These are phyloP conservation scores for Thalassarche chlororhynchos DNA, from an alignment of 2,113 vertebrate genomes.

Conservation along the genomic window DNA sequence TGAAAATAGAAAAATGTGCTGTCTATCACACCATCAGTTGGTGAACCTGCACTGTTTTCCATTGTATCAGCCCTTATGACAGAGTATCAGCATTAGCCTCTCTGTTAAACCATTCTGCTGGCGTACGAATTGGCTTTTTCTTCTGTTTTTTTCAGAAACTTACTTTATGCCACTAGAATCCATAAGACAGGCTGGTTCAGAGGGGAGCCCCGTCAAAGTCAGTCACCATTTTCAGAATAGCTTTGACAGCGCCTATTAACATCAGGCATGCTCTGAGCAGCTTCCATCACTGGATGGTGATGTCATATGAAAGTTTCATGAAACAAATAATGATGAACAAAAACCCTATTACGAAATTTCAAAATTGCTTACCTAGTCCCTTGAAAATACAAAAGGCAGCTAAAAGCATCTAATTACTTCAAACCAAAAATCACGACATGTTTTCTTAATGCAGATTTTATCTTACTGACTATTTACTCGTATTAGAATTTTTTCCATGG, in stretches of 20 bases:
- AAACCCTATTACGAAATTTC: not conserved
- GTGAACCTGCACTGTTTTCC: not conserved
- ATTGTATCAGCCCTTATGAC: not conserved
- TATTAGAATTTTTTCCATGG: not conserved
- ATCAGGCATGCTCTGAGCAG: not conserved
- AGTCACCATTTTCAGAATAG: slow-evolving; percentile 5
- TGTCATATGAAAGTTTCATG: not conserved
- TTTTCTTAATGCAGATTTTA: not conserved
- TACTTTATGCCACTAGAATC: not conserved
- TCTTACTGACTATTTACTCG: not conserved
- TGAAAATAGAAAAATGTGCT: not conserved
- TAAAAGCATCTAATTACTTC: not conserved
- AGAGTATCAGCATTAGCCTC: not conserved
- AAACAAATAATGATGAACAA: not conserved
- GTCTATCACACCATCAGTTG: slow-evolving; percentile 18
- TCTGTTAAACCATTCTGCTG: not conserved
- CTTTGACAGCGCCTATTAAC: not conserved
- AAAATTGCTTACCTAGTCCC: not conserved
- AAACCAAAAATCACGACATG: not conserved
- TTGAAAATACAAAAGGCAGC: not conserved
- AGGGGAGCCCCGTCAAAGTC: not conserved
- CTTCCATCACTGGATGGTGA: not conserved
- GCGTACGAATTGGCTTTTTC: not conserved
- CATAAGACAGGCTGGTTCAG: not conserved
- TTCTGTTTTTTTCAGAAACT: not conserved